Percentiles rank a stretch among this genome's conserved stretches.
Conservation (phyloP, 2,113 vertebrate species). For the Manacus vitellinus region DNA sequence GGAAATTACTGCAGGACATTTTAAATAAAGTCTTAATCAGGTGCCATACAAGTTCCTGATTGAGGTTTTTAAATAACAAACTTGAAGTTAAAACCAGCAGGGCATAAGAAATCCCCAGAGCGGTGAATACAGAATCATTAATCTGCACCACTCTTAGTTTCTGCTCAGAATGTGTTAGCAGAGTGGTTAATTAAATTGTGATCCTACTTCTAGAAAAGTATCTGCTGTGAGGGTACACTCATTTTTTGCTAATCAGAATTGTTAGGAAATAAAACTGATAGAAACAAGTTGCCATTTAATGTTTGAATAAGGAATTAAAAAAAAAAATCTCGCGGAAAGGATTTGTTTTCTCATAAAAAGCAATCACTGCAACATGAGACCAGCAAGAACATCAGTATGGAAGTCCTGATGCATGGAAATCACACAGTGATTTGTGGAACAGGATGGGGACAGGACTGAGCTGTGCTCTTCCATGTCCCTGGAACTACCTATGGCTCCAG, state of each 20-base stretch:
- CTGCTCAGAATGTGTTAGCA: neutral
- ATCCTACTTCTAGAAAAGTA: neutral
- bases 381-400: neutral
- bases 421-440: too few species aligned
- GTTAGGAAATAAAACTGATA: neutral
- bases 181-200: conserved; percentile 25
- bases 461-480: neutral
- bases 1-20: neutral
- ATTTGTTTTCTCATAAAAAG: neutral
- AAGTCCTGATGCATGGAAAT: neutral
- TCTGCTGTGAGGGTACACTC: neutral
- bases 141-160: conserved; percentile 54
- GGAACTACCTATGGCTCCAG: accelerated
- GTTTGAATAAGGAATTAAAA: neutral
- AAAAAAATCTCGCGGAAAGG: neutral
- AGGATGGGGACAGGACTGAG: neutral
- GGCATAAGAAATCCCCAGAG: neutral
- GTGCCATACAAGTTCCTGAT: conserved; percentile 29
- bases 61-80: conserved; percentile 58
- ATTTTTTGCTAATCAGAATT: conserved; percentile 16
- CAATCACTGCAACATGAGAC: neutral
- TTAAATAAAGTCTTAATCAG: conserved; percentile 53
- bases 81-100: conserved; percentile 30
- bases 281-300: neutral
- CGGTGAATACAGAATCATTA: conserved; percentile 5